Evolutionary conservation across 1,140 invertebrate species (phyloP).

Genomic region (Bombus vancouverensis): DNA sequence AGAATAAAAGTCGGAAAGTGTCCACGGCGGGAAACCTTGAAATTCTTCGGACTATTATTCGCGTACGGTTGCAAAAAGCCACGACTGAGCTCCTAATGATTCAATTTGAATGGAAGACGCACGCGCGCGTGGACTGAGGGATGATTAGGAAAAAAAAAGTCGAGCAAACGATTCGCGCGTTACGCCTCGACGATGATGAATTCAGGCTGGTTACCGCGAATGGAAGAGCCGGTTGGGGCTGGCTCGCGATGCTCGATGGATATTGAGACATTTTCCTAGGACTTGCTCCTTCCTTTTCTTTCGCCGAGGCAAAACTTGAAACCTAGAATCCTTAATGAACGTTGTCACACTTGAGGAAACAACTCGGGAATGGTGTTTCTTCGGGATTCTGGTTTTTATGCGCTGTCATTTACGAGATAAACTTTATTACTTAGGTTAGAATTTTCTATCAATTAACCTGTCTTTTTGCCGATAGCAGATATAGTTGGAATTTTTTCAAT

Average conservation of each 20-base stretch:
- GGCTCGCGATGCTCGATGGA: slow-evolving; percentile 6
- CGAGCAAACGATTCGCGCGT: slow-evolving; percentile 19
- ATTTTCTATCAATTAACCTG: not conserved
- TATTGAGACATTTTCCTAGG: slow-evolving; percentile 53
- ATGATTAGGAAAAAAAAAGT: slow-evolving; percentile 47
- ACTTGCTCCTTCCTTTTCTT: not conserved
- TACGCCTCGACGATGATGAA: slow-evolving; percentile 60
- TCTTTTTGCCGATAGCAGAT: too few species aligned
- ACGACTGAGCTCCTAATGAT: slow-evolving; percentile 9
- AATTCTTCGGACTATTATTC: slow-evolving; percentile 44
- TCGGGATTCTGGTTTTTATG: not conserved
- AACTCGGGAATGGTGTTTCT: not conserved
- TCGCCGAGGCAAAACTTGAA: not conserved
- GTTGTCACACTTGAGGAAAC: not conserved
- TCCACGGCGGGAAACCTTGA: slow-evolving; percentile 37
- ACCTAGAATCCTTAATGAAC: not conserved
- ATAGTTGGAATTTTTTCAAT: not conserved
- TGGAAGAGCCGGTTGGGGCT: slow-evolving; percentile 26
- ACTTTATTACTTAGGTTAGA: not conserved
- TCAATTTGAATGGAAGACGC: slow-evolving; percentile 16
- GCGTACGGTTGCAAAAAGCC: slow-evolving; percentile 9
- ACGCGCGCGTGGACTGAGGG: not conserved
- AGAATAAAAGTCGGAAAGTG: slow-evolving; percentile 42
- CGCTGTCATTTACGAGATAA: not conserved
- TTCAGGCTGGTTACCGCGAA: slow-evolving; percentile 25